These are phyloP conservation scores for Epinephelus moara DNA, from an alignment of 2,113 vertebrate species.

Conservation along the genomic window DNA sequence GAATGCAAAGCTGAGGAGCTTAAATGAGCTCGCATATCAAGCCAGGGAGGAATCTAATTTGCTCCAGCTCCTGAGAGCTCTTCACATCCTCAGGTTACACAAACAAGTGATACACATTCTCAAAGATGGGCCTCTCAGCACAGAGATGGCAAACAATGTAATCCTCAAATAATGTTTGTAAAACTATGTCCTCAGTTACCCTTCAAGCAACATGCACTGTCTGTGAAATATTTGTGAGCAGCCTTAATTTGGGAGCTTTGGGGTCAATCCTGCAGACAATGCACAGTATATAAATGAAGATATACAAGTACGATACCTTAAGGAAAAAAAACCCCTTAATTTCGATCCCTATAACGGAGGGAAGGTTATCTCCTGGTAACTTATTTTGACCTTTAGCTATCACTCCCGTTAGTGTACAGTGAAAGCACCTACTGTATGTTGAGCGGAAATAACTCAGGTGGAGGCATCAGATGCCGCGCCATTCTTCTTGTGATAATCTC, in stretches of 20 bases:
- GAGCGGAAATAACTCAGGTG: too few relatives aligned
- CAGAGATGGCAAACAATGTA: conserved; percentile 48
- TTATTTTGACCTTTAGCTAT: too few relatives aligned
- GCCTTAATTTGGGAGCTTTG: not conserved
- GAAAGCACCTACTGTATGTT: too few relatives aligned
- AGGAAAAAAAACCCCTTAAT: too few relatives aligned
- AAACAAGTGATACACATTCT: conserved; percentile 49
- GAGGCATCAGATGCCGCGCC: too few relatives aligned
- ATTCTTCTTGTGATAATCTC: too few relatives aligned
- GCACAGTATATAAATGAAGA: too few relatives aligned
- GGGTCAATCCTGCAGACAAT: not conserved
- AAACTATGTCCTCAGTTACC: conserved; percentile 27
- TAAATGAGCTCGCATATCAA: conserved; percentile 51
- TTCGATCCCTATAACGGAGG: too few relatives aligned
- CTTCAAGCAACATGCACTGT: not conserved
- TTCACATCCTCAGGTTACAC: conserved; percentile 59
- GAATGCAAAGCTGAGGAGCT: conserved; percentile 37
- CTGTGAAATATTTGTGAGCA: not conserved
- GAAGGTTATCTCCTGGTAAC: too few relatives aligned
- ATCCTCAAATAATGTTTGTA: conserved; percentile 42
- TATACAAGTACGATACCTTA: too few relatives aligned
- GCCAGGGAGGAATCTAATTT: conserved; percentile 37
- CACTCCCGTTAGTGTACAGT: too few relatives aligned
- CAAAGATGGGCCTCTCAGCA: conserved; percentile 41
- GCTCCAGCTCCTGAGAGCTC: conserved; percentile 52